Conservation (phyloP, 1,140 invertebrate genomes). For the Dendroctonus valens region DNA sequence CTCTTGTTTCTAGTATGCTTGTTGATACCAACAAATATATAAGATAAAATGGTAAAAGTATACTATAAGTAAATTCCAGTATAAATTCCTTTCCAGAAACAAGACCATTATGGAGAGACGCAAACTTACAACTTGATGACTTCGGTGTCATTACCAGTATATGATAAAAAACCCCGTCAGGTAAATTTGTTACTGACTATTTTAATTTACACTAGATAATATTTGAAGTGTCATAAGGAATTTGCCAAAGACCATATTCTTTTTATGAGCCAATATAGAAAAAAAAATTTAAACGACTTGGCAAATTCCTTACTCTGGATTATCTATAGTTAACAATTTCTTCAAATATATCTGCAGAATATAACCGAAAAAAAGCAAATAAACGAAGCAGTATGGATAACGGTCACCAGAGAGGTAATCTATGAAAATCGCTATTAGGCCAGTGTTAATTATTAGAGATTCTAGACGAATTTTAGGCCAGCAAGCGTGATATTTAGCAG, state of each 20-base stretch:
- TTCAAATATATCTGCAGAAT: slow-evolving; percentile 65
- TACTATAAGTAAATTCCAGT: too few relatives aligned
- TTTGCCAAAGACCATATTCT: too few relatives aligned
- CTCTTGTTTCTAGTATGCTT: too few relatives aligned
- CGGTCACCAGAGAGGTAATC: slow-evolving; percentile 83
- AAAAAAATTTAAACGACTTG: too few relatives aligned
- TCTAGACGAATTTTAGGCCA: slow-evolving; percentile 2
- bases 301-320: too few relatives aligned
- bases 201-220: background rate
- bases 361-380: slow-evolving; percentile 91
- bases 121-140: slow-evolving; percentile 64
- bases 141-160: slow-evolving; percentile 76
- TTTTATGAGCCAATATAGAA: too few relatives aligned
- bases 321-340: background rate
- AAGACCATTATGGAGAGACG: slow-evolving; percentile 49
- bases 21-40: too few relatives aligned
- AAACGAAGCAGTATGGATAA: slow-evolving; percentile 90
- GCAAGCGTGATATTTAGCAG: slow-evolving; percentile 6
- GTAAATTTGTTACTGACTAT: slow-evolving; percentile 52
- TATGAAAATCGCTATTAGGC: background rate
- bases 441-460: background rate
- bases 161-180: slow-evolving; percentile 63
- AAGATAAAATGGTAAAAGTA: too few relatives aligned
- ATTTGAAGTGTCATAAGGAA: background rate
- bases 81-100: slow-evolving; percentile 41